phyloP scores from a whole-genome alignment of 2,888 invertebrate genomes.

The Mesorhabditis belari region DNA sequence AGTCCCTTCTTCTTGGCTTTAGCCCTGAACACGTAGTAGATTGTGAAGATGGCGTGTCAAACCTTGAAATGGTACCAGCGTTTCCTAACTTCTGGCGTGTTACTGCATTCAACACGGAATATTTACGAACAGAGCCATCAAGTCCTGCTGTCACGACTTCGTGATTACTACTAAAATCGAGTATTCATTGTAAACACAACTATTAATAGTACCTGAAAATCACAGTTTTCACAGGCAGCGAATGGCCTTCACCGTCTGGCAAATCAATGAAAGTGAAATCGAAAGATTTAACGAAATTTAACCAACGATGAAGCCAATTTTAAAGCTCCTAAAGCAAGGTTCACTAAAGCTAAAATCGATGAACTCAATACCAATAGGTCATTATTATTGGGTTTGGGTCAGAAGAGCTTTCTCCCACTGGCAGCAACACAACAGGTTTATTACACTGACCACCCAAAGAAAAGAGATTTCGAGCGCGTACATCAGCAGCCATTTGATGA shows the following conservation, averaged over 20 bases:
- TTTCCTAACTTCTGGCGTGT: constrained; percentile 39
- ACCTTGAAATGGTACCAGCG: constrained; percentile 32
- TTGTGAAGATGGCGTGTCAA: not conserved
- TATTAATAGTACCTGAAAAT: not conserved
- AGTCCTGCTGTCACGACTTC: constrained; percentile 34
- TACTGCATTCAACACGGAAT: constrained; percentile 26
- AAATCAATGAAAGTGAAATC: too few relatives aligned
- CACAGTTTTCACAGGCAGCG: constrained; percentile 48
- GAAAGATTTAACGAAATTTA: too few relatives aligned
- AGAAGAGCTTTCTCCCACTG: too few relatives aligned
- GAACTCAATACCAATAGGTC: too few relatives aligned
- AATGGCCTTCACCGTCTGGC: constrained; percentile 55
- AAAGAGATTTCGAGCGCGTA: too few relatives aligned
- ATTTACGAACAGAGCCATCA: constrained; percentile 43
- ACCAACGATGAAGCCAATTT: too few relatives aligned
- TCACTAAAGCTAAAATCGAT: too few relatives aligned
- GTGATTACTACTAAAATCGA: not conserved
- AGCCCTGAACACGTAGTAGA: constrained; percentile 16
- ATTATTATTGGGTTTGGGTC: too few relatives aligned
- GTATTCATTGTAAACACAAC: not conserved
- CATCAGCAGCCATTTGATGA: too few relatives aligned
- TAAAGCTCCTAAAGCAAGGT: too few relatives aligned
- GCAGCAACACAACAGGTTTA: too few relatives aligned
- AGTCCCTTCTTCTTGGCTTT: constrained; percentile 18
- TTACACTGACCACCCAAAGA: too few relatives aligned